Conservation (phyloP, 2,113 vertebrate species). For the Pomatostomus ruficeps region DNA sequence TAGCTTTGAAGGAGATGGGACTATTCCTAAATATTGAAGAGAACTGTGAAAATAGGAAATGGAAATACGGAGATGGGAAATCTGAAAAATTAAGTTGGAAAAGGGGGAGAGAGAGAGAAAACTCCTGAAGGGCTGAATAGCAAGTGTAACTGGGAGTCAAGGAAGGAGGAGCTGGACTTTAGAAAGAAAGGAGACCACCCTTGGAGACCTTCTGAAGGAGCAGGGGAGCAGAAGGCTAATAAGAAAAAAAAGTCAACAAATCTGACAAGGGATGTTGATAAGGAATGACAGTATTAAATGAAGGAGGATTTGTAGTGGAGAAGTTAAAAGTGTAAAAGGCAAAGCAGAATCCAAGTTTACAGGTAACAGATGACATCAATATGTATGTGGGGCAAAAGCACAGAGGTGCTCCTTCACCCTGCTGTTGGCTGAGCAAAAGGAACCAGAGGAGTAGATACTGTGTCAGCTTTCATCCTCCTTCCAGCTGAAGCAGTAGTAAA, state of each 20-base stretch:
- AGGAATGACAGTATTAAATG: background rate
- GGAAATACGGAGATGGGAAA: background rate
- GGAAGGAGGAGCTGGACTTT: background rate
- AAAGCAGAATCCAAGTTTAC: background rate
- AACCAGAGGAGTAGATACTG: background rate
- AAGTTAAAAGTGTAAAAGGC: background rate
- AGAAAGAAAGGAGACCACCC: background rate
- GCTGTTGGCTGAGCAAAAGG: background rate
- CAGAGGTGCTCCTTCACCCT: background rate
- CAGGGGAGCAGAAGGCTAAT: background rate
- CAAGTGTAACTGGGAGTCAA: background rate
- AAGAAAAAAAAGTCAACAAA: background rate
- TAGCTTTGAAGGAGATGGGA: background rate
- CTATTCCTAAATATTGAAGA: background rate
- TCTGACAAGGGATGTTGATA: background rate
- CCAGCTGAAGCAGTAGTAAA: background rate
- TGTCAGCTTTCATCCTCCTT: background rate
- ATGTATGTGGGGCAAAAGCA: background rate
- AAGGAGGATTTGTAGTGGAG: background rate
- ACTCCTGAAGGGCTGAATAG: background rate
- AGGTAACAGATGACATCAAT: background rate
- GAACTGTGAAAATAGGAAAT: background rate
- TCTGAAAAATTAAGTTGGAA: background rate
- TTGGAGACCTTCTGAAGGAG: background rate
- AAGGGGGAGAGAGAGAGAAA: background rate